phyloP scores from a whole-genome alignment of 2,113 vertebrate species.

The Nesogale talazaci region DNA sequence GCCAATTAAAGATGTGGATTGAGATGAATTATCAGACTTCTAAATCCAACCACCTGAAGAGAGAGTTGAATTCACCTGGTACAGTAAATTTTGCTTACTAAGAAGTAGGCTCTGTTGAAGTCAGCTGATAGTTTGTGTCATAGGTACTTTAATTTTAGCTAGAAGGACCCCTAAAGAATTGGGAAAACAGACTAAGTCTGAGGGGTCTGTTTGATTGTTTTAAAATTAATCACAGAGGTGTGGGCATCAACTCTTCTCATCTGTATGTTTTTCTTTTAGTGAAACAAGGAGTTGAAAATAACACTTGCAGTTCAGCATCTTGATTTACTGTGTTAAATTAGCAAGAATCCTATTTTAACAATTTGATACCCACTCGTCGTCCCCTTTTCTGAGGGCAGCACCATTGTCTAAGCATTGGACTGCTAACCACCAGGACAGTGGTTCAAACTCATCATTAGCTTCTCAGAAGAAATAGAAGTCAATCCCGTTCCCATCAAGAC shows the following conservation, averaged over 20 bases:
- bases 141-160: neutral
- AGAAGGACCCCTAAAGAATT: neutral
- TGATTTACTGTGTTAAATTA: neutral
- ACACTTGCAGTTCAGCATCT: slow-evolving; percentile 40
- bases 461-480: no score
- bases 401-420: no score
- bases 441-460: no score
- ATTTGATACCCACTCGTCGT: neutral
- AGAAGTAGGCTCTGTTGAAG: neutral
- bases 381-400: neutral
- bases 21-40: neutral
- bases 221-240: neutral
- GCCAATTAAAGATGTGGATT: neutral
- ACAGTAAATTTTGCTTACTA: neutral
- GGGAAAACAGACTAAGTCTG: neutral
- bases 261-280: slow-evolving; percentile 38
- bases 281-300: slow-evolving; percentile 46
- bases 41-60: neutral
- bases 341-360: neutral
- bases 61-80: neutral
- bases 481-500: no score
- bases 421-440: no score
- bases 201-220: neutral
- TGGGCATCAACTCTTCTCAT: slow-evolving; percentile 20
- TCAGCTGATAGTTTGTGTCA: neutral